phyloP scores from a whole-genome alignment of 2,797 vertebrate genomes.

The Aotus griseimembra region DNA sequence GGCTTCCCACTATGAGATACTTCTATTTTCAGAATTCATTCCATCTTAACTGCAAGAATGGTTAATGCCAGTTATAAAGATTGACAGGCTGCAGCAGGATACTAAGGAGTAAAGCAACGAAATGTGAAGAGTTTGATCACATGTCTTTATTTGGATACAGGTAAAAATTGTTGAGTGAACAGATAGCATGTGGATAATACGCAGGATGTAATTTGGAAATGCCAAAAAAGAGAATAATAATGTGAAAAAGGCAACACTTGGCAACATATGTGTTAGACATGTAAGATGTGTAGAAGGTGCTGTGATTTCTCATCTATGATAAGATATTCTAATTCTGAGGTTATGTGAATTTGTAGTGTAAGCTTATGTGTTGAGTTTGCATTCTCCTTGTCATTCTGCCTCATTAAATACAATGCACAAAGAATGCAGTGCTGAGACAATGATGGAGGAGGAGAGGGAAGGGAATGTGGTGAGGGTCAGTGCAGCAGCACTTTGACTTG shows the following conservation, averaged over 20 bases:
- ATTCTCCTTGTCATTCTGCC: neutral
- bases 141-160: neutral
- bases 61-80: neutral
- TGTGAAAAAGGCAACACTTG: neutral
- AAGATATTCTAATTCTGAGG: neutral
- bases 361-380: neutral
- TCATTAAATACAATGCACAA: neutral
- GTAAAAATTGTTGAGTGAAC: neutral
- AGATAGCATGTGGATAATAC: neutral
- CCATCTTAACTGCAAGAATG: neutral
- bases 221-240: neutral
- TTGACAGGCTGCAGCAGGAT: neutral
- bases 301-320: neutral
- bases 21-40: conserved; percentile 35
- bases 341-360: neutral
- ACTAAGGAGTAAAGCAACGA: neutral
- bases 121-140: neutral
- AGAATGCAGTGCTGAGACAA: no score
- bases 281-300: neutral
- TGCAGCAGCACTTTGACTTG: fast-evolving
- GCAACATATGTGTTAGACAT: neutral
- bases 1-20: neutral
- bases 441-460: neutral
- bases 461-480: no score
- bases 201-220: neutral